Base-by-base conservation (phyloP, 2,888 invertebrate species). In the Epinotia nisella region DNA sequence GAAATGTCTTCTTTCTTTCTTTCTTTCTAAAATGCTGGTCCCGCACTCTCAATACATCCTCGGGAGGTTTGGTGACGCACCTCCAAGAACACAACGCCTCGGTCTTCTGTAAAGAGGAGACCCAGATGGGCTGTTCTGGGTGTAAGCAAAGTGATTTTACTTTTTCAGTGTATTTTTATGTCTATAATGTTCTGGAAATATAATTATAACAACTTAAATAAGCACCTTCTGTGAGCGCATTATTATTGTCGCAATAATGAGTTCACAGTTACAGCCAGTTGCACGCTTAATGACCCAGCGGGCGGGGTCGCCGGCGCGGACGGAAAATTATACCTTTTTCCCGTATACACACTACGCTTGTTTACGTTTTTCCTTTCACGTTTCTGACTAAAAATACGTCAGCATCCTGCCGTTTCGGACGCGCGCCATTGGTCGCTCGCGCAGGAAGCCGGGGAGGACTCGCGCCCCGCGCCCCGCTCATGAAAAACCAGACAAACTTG, bases 391-490 rank as follows among this genome's bases (percentile, higher is more conserved):
- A 91, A 93, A 93, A 93, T 93, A 93, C 89, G 87, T 86, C 81
- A 89, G 88, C 90, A 90, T 93, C 92, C 93, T 93, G 90, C 90
- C 93, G 93, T 91, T 93, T 93, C 90, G 87, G 92, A 85, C 87
- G 86, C 84, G 82, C 87, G 89, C 87, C 77, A 93, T 93, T 93
- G 93, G 93, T 85, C 89, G 87, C 85, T 73, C 75, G 84, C 87
- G 87, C 88, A 90, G 90, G 92, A 89, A 90, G 78, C 85, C 81
- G 87, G 84, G 87, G 90, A 90, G 90, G 89, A 89, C 85, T 87
- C 80, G 81, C 84, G 79, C 78, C 72, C 72, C 79, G 81, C 81
- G 77, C 80, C 78, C 85, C 83, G 75, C 82, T 71, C 76, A 78
- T 78, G 88, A 88, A 91, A 88, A 83, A 83, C 88, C 88, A 83